These are phyloP conservation scores for Priapulus caudatus DNA, from an alignment of 2,888 invertebrate species.

Conservation along the genomic window DNA sequence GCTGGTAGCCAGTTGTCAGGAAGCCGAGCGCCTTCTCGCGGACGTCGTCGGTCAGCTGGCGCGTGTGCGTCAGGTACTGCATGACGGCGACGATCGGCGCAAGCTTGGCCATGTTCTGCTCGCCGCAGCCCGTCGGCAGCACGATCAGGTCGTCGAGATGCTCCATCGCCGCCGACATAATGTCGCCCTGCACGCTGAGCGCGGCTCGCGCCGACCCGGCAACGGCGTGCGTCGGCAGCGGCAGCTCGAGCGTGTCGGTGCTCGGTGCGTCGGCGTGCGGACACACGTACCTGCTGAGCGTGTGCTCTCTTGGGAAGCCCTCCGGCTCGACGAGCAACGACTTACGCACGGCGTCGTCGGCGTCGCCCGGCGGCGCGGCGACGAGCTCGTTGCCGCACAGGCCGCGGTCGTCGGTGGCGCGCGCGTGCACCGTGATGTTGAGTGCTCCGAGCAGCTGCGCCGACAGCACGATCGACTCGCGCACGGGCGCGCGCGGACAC, in stretches of 20 bases:
- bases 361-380: constrained; percentile 24
- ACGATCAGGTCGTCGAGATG: constrained; percentile 51
- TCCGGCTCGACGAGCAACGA: constrained; percentile 54
- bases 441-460: constrained; percentile 40
- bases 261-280: constrained; percentile 43
- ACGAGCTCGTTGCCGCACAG: constrained; percentile 28
- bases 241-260: constrained; percentile 25
- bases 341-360: constrained; percentile 50
- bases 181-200: constrained; percentile 44
- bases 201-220: constrained; percentile 52
- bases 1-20: constrained; percentile 58
- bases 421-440: constrained; percentile 43
- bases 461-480: constrained; percentile 35
- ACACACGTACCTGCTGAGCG: constrained; percentile 52
- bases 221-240: constrained; percentile 46
- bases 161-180: constrained; percentile 37
- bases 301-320: constrained; percentile 53
- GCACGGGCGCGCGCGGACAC: constrained; percentile 25
- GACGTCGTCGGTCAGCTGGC: constrained; percentile 45
- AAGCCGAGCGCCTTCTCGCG: constrained; percentile 45
- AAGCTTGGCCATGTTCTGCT: constrained; percentile 65
- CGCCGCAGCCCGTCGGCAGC: constrained; percentile 64
- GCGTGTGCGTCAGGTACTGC: constrained; percentile 47
- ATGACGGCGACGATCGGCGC: constrained; percentile 60
- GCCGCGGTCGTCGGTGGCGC: constrained; percentile 24